Percentiles rank a stretch among this genome's conserved stretches.
phyloP scores from a whole-genome alignment of 2,797 vertebrate species.

The Sebastes matsubarae region DNA sequence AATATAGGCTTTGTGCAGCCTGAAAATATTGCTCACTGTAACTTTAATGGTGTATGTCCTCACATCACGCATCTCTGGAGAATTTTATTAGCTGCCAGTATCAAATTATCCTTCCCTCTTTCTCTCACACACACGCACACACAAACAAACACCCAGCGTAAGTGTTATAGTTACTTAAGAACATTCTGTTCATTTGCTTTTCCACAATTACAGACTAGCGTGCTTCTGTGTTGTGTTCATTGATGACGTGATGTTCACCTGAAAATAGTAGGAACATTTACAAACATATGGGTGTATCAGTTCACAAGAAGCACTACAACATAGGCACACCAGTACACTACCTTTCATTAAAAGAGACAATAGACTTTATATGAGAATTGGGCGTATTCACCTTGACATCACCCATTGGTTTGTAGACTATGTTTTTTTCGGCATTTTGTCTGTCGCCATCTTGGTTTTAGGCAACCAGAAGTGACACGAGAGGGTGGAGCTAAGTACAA shows the following conservation, averaged over 20 bases:
- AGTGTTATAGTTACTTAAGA: not conserved
- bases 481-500: too few species aligned
- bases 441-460: too few species aligned
- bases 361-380: too few species aligned
- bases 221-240: slow-evolving; percentile 5
- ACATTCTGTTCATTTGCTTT: slow-evolving; percentile 48
- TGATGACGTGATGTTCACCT: slow-evolving; percentile 41
- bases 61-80: slow-evolving; percentile 7
- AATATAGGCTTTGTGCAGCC: slow-evolving; percentile 21
- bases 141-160: not conserved
- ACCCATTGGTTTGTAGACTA: too few species aligned
- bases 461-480: too few species aligned
- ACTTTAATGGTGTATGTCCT: not conserved
- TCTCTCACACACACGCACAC: not conserved
- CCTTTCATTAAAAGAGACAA: slow-evolving; percentile 17
- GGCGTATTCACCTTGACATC: too few species aligned
- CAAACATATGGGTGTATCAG: not conserved
- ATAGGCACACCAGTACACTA: not conserved
- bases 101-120: slow-evolving; percentile 16
- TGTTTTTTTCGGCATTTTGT: too few species aligned
- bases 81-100: slow-evolving; percentile 31
- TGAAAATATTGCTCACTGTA: slow-evolving; percentile 8
- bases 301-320: not conserved
- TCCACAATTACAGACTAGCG: slow-evolving; percentile 50
- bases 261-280: not conserved